These are phyloP conservation scores for Aegotheles bennettii DNA, from an alignment of 2,113 vertebrate species.

Conservation along the genomic window DNA sequence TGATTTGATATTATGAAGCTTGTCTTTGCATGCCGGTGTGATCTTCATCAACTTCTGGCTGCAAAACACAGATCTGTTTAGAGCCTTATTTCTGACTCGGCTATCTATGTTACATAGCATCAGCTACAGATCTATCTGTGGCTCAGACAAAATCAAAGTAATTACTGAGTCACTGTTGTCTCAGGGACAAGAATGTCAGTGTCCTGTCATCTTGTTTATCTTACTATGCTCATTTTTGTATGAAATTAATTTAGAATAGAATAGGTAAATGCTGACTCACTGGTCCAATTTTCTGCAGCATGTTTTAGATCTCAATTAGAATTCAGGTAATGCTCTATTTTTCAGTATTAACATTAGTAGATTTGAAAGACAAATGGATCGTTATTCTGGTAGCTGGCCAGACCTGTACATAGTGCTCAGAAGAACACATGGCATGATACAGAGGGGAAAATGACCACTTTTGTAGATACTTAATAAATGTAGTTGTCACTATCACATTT, in stretches of 20 bases:
- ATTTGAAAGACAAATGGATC: not conserved
- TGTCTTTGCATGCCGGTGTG: not conserved
- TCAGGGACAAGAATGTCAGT: not conserved
- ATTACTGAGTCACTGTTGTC: constrained; percentile 22
- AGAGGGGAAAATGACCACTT: not conserved
- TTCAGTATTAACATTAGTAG: not conserved
- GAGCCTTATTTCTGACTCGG: not conserved
- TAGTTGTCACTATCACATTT: not conserved
- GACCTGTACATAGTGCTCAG: not conserved
- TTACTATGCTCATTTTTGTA: not conserved
- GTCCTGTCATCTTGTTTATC: not conserved
- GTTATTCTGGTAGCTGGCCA: not conserved
- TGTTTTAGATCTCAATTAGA: not conserved
- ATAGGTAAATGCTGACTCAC: not conserved
- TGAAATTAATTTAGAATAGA: not conserved
- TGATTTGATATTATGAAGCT: not conserved
- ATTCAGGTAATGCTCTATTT: not conserved
- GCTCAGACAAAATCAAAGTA: not conserved
- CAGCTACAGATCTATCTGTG: constrained; percentile 14
- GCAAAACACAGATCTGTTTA: not conserved
- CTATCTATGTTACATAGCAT: not conserved
- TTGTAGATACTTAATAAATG: not conserved
- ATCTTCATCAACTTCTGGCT: not conserved
- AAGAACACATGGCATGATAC: not conserved
- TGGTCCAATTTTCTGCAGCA: not conserved